These are phyloP conservation scores for Chaetorhynchus papuensis DNA, from an alignment of 2,113 vertebrate genomes.

Conservation along the genomic window DNA sequence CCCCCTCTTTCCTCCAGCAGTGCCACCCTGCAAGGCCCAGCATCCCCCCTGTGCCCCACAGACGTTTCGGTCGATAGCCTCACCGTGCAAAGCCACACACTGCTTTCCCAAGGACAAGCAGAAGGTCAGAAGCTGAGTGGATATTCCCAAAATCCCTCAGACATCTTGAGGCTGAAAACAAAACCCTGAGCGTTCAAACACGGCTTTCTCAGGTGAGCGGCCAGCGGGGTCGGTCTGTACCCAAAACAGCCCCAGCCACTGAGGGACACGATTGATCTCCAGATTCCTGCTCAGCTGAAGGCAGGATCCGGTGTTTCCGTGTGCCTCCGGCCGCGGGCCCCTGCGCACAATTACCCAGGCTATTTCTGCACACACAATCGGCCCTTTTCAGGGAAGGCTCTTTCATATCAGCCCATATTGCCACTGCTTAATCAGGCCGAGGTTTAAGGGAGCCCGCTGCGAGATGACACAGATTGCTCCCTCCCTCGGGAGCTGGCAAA, in stretches of 20 bases:
- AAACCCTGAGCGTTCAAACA: not conserved
- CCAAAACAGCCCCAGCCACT: not conserved
- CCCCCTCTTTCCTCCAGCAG: not conserved
- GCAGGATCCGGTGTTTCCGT: not conserved
- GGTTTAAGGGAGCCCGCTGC: constrained; percentile 36
- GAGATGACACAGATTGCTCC: constrained; percentile 54
- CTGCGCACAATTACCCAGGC: not conserved
- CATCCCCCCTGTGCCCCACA: not conserved
- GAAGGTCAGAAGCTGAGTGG: not conserved
- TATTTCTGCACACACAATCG: not conserved
- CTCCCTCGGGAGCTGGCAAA: not conserved
- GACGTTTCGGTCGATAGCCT: not conserved
- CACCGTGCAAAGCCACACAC: not conserved
- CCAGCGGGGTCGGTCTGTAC: not conserved
- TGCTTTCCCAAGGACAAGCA: not conserved
- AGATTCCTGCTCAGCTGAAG: not conserved
- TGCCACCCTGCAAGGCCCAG: not conserved
- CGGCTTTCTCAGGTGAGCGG: not conserved
- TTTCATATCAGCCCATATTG: constrained; percentile 21
- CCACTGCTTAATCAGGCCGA: constrained; percentile 11
- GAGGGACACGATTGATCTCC: not conserved
- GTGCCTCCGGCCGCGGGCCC: not conserved
- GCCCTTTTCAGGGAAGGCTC: not conserved
- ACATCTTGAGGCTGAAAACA: not conserved
- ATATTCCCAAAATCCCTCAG: not conserved